A percentile compares a stretch with the other conserved stretches of the same genome.
These are phyloP conservation scores for Chloroceryle inda DNA, from an alignment of 2,797 vertebrate genomes.

Conservation along the genomic window DNA sequence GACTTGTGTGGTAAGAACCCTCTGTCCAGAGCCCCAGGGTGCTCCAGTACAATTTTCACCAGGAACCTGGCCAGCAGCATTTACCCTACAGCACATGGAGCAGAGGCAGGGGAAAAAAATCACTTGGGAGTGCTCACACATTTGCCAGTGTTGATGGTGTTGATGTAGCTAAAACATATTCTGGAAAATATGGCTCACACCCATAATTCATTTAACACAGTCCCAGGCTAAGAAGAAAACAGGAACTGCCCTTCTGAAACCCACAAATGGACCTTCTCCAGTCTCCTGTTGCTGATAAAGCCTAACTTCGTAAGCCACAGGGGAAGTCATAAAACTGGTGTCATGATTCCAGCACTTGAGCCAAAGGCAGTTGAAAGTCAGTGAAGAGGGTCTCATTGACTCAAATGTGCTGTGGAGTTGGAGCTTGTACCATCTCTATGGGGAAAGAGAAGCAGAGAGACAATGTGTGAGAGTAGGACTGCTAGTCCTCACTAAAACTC, in stretches of 20 bases:
- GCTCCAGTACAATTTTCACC: not conserved
- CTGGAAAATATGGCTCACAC: not conserved
- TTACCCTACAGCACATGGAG: not conserved
- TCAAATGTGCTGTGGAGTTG: not conserved
- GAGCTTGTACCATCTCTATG: not conserved
- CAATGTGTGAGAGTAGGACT: not conserved
- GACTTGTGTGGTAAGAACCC: accelerated
- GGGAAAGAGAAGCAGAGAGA: not conserved
- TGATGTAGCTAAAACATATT: not conserved
- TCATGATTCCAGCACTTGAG: not conserved
- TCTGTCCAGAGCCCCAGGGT: not conserved
- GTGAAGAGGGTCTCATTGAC: not conserved
- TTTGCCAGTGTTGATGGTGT: not conserved
- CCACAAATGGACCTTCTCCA: not conserved
- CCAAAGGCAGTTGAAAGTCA: not conserved
- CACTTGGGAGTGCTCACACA: not conserved
- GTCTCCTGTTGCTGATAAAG: not conserved
- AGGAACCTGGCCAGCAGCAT: not conserved
- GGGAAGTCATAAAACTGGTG: not conserved
- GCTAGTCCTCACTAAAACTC: not conserved
- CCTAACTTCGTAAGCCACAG: not conserved
- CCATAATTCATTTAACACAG: not conserved
- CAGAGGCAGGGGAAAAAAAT: not conserved
- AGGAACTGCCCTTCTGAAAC: constrained; percentile 9
- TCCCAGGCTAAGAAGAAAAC: not conserved